Base-by-base conservation (phyloP, 92 coral and sea anemone genomes). In the Porites lobata region DNA sequence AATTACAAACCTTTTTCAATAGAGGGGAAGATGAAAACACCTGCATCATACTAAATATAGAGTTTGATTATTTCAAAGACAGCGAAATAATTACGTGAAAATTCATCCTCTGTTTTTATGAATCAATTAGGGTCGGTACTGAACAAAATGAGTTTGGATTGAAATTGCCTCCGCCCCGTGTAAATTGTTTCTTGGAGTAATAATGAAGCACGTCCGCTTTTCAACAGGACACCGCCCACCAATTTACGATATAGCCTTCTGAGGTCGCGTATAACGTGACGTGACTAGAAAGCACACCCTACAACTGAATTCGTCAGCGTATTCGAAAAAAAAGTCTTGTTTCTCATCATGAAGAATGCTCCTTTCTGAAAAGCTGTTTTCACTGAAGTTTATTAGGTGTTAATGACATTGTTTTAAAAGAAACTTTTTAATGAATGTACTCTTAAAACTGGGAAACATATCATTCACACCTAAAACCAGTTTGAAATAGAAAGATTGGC, bases 21-120 rank as follows among this genome's bases (percentile, higher is more conserved):
- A 50, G 22, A 24, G 54, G 52, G 18, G 53, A 29, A 80, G 26
- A 66, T 24, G 9, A 50, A 29, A 52, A 71, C 86, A 82, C 50
- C 86, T 82, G 86, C 86, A 51, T 50, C 43, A 19, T 20, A 20
- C 29, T 32, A 82, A 82, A 56, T 65, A 71, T 82, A 69, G 57
- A 70, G 29, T 77, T 57, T 56, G 52, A 61, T 64, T 63, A 50
- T 82, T 57, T 57, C 38, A 70, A 57, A 69, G 69, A 69, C 26
- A 32, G 56, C 21, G 86, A 24, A n/a, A 63, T 70, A 82, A 70
- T 69, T 71, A 19, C 50, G 29, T 38, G 29, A 53, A 54, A 69
- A 82, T 70, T 72, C 50, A 80, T 66, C n/a, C 64, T 51, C 29
- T 80, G 65, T 65, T 24, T 43, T n/a, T 20, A 38, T 38, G 47